phyloP scores from a whole-genome alignment of 2,888 invertebrate species.

The Neoaliturus tenellus region DNA sequence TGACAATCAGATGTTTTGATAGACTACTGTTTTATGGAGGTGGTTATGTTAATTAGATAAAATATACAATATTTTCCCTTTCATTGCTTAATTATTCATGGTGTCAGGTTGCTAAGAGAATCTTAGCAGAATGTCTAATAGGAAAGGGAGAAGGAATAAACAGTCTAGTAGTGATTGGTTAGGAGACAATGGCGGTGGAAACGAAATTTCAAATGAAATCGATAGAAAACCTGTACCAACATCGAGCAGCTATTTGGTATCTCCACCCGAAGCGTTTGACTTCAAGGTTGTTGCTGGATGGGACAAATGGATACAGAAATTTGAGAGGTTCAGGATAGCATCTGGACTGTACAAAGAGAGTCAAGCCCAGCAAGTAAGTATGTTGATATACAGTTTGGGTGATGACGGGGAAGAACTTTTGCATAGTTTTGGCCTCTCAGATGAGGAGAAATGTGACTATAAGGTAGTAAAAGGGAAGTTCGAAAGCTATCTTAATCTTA shows the following conservation, averaged over 20 bases:
- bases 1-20: too few species aligned
- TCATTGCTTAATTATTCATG: too few species aligned
- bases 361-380: neutral
- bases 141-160: neutral
- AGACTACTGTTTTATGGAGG: too few species aligned
- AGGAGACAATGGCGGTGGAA: neutral
- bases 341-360: constrained; percentile 16
- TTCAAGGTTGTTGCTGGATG: constrained; percentile 7
- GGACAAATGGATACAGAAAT: neutral
- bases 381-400: constrained; percentile 6
- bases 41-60: too few species aligned
- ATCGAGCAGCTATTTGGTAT: neutral
- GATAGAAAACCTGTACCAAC: neutral
- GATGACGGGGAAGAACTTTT: neutral
- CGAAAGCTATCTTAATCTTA: constrained; percentile 5
- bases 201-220: neutral
- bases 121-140: neutral
- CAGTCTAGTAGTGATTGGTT: neutral
- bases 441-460: neutral
- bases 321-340: neutral
- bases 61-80: too few species aligned
- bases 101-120: too few species aligned
- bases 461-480: neutral
- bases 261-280: neutral
- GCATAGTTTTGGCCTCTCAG: neutral